These are phyloP conservation scores for Ciconia maguari DNA, from an alignment of 2,113 vertebrate species.

Conservation along the genomic window DNA sequence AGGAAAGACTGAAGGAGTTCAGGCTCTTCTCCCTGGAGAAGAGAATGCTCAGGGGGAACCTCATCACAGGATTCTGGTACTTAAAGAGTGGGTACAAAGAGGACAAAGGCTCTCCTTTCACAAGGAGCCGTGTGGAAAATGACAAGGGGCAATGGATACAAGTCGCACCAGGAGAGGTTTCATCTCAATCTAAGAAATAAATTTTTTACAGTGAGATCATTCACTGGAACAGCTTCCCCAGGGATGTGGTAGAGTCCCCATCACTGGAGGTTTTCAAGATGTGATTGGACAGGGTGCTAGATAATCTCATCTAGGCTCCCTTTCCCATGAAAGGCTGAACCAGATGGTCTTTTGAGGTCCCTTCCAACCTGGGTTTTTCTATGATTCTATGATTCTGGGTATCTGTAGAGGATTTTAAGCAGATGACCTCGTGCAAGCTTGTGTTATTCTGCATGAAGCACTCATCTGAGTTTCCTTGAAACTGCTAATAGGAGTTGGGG, in stretches of 20 bases:
- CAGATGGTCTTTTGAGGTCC: neutral
- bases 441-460: neutral
- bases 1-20: neutral
- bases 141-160: neutral
- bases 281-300: neutral
- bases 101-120: neutral
- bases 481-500: neutral
- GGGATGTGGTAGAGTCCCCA: neutral
- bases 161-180: neutral
- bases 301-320: neutral
- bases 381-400: neutral
- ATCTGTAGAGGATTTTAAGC: neutral
- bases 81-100: neutral
- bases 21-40: neutral
- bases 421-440: neutral
- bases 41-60: neutral
- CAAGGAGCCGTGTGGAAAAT: neutral
- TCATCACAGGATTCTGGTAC: neutral
- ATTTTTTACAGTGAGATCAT: neutral
- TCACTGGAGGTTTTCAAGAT: neutral
- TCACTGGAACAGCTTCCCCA: neutral
- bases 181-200: neutral
- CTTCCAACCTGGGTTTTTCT: neutral
- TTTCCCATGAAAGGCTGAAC: neutral
- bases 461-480: conserved; percentile 24